These are phyloP conservation scores for Stichodactyla mertensii DNA, from an alignment of 64 coral and sea anemone genomes.

Conservation along the genomic window DNA sequence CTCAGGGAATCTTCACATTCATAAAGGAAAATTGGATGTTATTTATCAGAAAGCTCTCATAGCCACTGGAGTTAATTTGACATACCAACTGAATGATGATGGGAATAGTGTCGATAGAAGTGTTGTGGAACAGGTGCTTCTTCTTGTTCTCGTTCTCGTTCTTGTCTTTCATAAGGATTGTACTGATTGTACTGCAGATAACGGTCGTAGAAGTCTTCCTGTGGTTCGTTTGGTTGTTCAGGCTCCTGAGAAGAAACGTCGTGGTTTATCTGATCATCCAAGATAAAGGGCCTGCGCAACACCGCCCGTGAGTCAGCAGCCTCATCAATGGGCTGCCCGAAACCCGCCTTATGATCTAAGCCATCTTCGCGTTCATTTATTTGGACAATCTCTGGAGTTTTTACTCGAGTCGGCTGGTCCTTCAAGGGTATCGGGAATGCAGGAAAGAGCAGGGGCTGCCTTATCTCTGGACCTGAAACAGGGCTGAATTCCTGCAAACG, in stretches of 20 bases:
- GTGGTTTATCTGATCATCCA: not conserved
- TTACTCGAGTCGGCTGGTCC: not conserved
- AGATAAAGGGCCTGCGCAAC: not conserved
- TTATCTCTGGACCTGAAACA: not conserved
- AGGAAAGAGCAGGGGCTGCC: not conserved
- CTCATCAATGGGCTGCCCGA: not conserved
- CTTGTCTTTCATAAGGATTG: not conserved
- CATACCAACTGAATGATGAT: not conserved
- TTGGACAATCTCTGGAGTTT: not conserved
- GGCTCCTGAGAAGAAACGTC: too few species aligned
- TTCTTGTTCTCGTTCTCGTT: not conserved
- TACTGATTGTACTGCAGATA: not conserved
- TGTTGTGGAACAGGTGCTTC: not conserved
- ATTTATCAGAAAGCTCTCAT: not conserved
- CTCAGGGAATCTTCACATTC: not conserved
- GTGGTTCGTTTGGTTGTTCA: not conserved
- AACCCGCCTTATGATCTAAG: not conserved
- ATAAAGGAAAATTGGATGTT: not conserved
- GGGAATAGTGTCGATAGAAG: not conserved
- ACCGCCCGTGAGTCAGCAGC: not conserved
- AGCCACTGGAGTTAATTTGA: not conserved
- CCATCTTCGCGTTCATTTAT: not conserved
- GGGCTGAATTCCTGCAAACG: not conserved
- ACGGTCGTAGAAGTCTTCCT: not conserved
- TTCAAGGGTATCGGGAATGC: not conserved